Percentiles rank a stretch among this genome's conserved stretches.
phyloP scores from a whole-genome alignment of 2,888 invertebrate genomes.

The Drosophila imparisetae region DNA sequence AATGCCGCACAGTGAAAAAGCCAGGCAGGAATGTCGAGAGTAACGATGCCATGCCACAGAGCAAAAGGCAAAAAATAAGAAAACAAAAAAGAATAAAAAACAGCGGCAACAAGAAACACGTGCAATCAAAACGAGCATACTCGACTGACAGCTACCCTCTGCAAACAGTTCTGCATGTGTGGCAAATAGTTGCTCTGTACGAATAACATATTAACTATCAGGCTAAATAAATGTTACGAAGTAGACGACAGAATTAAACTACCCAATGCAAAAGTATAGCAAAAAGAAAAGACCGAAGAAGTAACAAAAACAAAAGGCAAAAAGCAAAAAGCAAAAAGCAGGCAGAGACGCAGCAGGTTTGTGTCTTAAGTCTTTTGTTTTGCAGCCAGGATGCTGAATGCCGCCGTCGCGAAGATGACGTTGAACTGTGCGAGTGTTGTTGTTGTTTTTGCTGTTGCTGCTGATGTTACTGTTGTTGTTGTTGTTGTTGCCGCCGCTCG shows the following conservation, averaged over 20 bases:
- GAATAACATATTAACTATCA: background rate
- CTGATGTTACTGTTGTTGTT: constrained; percentile 8
- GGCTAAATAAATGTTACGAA: background rate
- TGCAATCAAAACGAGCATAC: background rate
- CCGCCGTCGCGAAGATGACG: constrained; percentile 51
- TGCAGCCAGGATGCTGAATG: constrained; percentile 67
- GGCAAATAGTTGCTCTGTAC: background rate
- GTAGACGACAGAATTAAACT: background rate
- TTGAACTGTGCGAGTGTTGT: constrained; percentile 36
- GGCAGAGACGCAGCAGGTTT: constrained; percentile 63
- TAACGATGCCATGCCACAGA: constrained; percentile 42
- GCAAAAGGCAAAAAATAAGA: constrained; percentile 1
- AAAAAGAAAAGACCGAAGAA: constrained; percentile 4
- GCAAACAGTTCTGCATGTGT: background rate
- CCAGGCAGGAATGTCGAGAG: constrained; percentile 53
- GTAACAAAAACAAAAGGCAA: constrained; percentile 19
- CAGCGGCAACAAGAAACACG: constrained; percentile 6
- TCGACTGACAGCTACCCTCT: constrained; percentile 20
- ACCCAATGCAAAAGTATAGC: background rate
- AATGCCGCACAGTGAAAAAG: constrained; percentile 64
- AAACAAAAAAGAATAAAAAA: constrained; percentile 3
- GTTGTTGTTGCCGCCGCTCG: constrained; percentile 41
- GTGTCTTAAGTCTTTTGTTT: constrained; percentile 81
- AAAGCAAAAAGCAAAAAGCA: constrained; percentile 10
- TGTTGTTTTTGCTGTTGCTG: constrained; percentile 1